These are phyloP conservation scores for Drosophila rellima DNA, from an alignment of 2,888 invertebrate genomes.

Conservation along the genomic window DNA sequence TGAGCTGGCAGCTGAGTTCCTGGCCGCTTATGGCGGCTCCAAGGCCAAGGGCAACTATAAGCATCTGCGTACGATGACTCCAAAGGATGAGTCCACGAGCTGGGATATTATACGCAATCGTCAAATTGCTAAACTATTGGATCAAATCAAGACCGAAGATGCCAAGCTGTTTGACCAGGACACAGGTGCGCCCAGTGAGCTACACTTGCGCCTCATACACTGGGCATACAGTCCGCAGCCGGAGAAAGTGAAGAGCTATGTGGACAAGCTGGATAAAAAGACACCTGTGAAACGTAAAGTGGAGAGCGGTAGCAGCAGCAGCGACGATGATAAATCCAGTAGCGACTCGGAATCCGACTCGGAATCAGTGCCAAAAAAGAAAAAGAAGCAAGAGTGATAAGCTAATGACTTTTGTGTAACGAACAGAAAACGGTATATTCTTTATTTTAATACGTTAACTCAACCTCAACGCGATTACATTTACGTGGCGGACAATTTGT, in stretches of 20 bases:
- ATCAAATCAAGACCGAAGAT: constrained; percentile 88
- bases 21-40: constrained; percentile 90
- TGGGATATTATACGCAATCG: constrained; percentile 92
- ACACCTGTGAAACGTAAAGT: constrained; percentile 67
- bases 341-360: constrained; percentile 51
- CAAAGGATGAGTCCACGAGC: constrained; percentile 87
- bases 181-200: constrained; percentile 89
- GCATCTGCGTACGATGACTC: constrained; percentile 89
- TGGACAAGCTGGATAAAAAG: constrained; percentile 83
- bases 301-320: constrained; percentile 56
- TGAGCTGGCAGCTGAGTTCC: constrained; percentile 87
- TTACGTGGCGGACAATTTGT: constrained; percentile 50
- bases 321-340: constrained; percentile 41
- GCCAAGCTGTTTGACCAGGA: constrained; percentile 88
- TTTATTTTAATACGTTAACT: constrained; percentile 68
- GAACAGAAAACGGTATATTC: constrained; percentile 73
- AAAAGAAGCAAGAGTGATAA: constrained; percentile 54
- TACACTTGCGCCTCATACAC: constrained; percentile 89
- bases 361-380: constrained; percentile 64
- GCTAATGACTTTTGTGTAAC: constrained; percentile 55
- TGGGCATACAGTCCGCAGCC: constrained; percentile 93
- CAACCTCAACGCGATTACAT: constrained; percentile 72
- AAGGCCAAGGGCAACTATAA: constrained; percentile 88
- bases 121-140: constrained; percentile 88
- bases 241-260: constrained; percentile 88